Base-by-base conservation (phyloP, 2,888 invertebrate species). In the Xanthia togata region DNA sequence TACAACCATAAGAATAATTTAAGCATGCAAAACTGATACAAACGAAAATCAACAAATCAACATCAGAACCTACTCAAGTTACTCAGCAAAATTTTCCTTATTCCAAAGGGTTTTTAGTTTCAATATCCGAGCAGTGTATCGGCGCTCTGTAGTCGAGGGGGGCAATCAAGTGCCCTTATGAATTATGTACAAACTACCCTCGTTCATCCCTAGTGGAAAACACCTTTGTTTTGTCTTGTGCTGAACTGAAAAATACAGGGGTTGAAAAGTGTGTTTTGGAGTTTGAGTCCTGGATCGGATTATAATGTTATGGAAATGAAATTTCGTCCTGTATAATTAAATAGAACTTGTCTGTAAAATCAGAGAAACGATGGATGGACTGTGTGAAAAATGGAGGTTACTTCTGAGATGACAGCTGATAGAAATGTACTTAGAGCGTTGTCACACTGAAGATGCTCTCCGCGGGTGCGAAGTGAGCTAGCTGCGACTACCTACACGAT, bases 101-200 rank as follows among this genome's bases (percentile, higher is more conserved):
- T 69, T 47, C 17, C 57, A 59, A 68, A 78, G 57, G 71, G 57
- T 81, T 79, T 75, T 81, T 57, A 82, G 67, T 82, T 85, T 76
- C 81, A 83, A 83, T 87, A 76, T 68, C 69, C 53, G 35, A 70
- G 76, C 64, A 75, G 76, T 76, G 78, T 84, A 85, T 83, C 74
- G 68, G 55, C 23, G 35, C 44, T 53, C 50, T 76, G 23, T 20
- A 71, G 67, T 82, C 70, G 57, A 63, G 67, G 79, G 72, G 64
- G 70, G 70, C 88, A 87, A 87, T 87, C 87, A 87, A 84, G 82
- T 71, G 79, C 85, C 82, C 86, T 88, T 88, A 88, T 87, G 87
- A 87, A 87, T 87, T 87, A 87, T 87, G 87, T 88, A 87, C 86
- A 68, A 82, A 81, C 88, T 79, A 78, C 75, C 83, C 78, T 69